These are phyloP conservation scores for Leptosomus discolor DNA, from an alignment of 2,113 vertebrate genomes.

Conservation along the genomic window DNA sequence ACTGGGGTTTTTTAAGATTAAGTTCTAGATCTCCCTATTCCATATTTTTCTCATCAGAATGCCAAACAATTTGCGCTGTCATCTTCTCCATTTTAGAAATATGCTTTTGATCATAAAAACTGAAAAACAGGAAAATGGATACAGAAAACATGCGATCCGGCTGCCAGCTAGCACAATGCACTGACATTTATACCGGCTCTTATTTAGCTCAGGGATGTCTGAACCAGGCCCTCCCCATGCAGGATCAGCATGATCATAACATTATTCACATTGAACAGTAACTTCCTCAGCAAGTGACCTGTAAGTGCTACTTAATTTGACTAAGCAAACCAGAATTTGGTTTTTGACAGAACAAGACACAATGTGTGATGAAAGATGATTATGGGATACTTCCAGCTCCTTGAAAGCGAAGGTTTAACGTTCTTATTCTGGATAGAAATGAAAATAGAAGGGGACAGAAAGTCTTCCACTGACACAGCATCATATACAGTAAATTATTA, in stretches of 20 bases:
- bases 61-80: accelerated
- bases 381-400: background rate
- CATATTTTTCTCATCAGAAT: background rate
- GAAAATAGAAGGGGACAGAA: background rate
- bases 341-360: background rate
- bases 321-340: background rate
- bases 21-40: background rate
- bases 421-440: background rate
- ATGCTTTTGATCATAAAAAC: background rate
- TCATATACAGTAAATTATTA: background rate
- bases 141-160: background rate
- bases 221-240: background rate
- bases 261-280: background rate
- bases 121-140: background rate
- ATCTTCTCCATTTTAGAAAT: background rate
- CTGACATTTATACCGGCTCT: background rate
- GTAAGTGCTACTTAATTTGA: background rate
- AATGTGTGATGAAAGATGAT: background rate
- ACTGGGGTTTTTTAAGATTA: background rate
- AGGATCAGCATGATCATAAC: background rate
- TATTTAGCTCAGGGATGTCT: background rate
- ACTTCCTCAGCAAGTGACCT: background rate
- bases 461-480: background rate
- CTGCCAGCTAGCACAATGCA: background rate
- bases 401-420: background rate